phyloP scores from a whole-genome alignment of 1,140 invertebrate genomes.

The Panulirus ornatus region DNA sequence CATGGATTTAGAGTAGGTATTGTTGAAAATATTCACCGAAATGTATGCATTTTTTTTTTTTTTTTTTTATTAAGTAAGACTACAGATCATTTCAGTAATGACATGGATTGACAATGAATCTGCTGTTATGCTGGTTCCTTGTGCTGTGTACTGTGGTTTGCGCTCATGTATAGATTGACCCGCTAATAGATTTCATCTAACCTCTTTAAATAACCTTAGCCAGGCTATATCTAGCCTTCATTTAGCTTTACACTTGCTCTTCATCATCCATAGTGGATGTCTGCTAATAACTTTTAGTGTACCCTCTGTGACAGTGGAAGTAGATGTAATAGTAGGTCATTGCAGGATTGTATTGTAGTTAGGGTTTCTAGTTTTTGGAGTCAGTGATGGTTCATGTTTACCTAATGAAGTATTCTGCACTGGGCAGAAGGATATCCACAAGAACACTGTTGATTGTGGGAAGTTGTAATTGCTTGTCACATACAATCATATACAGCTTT shows the following conservation, averaged over 20 bases:
- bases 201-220: not conserved
- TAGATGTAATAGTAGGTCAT: slow-evolving; percentile 1
- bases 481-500: too few relatives aligned
- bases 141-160: slow-evolving; percentile 45
- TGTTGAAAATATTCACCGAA: too few relatives aligned
- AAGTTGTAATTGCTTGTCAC: too few relatives aligned
- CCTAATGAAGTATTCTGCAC: too few relatives aligned
- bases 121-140: slow-evolving; percentile 42
- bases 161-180: slow-evolving; percentile 37
- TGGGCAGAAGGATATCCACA: too few relatives aligned
- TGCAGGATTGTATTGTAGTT: not conserved
- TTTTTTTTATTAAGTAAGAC: too few relatives aligned
- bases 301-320: slow-evolving; percentile 5
- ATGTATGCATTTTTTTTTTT: too few relatives aligned
- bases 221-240: not conserved
- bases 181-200: slow-evolving; percentile 39
- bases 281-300: not conserved
- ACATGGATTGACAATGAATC: not conserved
- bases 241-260: not conserved
- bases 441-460: too few relatives aligned
- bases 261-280: slow-evolving; percentile 32
- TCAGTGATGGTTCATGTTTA: too few relatives aligned
- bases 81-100: too few relatives aligned
- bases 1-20: too few relatives aligned
- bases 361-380: not conserved